Evolutionary conservation across 2,113 vertebrate species (phyloP).

Genomic region (Charina bottae): DNA sequence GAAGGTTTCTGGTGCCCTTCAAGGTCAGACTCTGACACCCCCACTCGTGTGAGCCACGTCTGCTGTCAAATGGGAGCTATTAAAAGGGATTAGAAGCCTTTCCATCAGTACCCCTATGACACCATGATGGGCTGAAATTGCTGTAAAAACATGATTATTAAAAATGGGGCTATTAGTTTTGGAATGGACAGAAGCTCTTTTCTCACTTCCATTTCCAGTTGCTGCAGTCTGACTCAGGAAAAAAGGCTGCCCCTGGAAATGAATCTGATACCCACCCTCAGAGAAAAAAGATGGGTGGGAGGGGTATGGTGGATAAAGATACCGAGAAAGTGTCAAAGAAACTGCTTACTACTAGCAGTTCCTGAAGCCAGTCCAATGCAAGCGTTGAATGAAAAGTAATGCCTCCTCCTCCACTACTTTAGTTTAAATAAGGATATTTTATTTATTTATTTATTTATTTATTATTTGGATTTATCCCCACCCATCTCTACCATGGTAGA

Average conservation of each 20-base stretch:
- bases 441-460: slow-evolving; percentile 3
- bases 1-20: slow-evolving; percentile 39
- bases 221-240: accelerated
- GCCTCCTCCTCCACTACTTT: neutral
- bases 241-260: neutral
- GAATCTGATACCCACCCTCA: neutral
- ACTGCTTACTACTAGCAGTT: neutral
- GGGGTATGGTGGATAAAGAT: neutral
- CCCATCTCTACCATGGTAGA: too few species aligned
- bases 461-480: too few species aligned
- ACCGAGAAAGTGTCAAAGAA: neutral
- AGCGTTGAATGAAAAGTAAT: neutral
- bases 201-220: slow-evolving; percentile 58
- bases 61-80: slow-evolving; percentile 74
- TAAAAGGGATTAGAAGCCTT: slow-evolving; percentile 69
- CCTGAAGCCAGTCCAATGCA: neutral
- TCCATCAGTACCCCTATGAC: slow-evolving; percentile 67
- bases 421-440: neutral
- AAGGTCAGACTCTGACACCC: slow-evolving; percentile 60
- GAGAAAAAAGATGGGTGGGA: neutral
- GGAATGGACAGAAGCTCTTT: slow-evolving; percentile 69
- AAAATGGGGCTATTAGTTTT: slow-evolving; percentile 71
- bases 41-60: slow-evolving; percentile 63
- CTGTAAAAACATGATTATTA: slow-evolving; percentile 75
- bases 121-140: slow-evolving; percentile 71